Evolutionary conservation across 2,797 vertebrate species (phyloP), one percentile per base, ranked within the genome.

Genomic region (Ispidina lecontei): DNA sequence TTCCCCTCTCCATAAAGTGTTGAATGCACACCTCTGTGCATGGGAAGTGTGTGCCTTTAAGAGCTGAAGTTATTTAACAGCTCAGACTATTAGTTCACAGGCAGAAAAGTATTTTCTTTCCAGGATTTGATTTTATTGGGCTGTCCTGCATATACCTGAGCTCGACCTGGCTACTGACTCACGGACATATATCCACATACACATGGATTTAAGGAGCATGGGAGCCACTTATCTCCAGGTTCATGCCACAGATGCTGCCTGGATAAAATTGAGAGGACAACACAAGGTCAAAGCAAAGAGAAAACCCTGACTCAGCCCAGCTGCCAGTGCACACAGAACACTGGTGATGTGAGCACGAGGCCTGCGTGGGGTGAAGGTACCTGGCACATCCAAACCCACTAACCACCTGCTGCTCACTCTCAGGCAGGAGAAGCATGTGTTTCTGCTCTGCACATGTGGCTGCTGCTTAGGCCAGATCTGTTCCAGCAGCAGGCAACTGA

Each of bases 71-170:
- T 95, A 95, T 96, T 95, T 96, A 95, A 94, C 95, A 93, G 87
- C 87, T 96, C 95, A 94, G 93, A 91, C 94, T 94, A 69, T 93
- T 94, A 95, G 95, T 96, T 95, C 94, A 95, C 70, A 91, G 67
- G 82, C 90, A 94, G 64, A 83, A 69, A 90, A 88, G 88, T 54
- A 77, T 89, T 95, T 95, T 85, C 75, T 94, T 96, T 87, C 74
- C 75, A 94, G 69, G 69, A 79, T 91, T 65, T 80, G 69, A 91
- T 85, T 96, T 96, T 95, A 95, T 76, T 90, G 90, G 76, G 44
- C 41, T 87, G 51, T 68, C 35, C 59, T 74, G 91, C 21, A 3
- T 62, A 35, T 94, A 94, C 81, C 88, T 80, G 90, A 87, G 86
- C 69, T 91, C 71, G 63, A 71, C 75, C 81, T 55, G 29, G 37